phyloP scores from a whole-genome alignment of 2,888 invertebrate species.

The Therioaphis trifolii region DNA sequence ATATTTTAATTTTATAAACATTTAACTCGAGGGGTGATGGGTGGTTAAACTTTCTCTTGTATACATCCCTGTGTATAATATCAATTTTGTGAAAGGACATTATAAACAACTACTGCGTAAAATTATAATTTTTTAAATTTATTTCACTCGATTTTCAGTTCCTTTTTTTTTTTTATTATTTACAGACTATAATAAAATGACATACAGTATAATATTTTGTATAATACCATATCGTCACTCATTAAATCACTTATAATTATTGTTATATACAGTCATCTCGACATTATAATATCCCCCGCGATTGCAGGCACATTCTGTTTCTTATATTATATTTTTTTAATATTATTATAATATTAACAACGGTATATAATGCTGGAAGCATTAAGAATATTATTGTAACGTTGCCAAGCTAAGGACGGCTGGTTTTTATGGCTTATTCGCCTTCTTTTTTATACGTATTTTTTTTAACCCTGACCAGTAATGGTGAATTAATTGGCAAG shows the following conservation, averaged over 20 bases:
- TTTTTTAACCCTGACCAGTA: conserved; percentile 59
- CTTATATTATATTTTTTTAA: conserved; percentile 15
- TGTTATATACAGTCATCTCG: neutral
- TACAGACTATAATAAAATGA: neutral
- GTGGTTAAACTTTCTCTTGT: no score
- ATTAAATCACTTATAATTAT: neutral
- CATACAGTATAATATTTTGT: no score
- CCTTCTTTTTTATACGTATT: neutral
- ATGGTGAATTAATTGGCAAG: conserved; percentile 62
- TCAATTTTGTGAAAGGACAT: no score
- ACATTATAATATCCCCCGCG: neutral
- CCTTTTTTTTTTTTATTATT: neutral
- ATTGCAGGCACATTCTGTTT: conserved; percentile 11
- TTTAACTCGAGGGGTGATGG: no score
- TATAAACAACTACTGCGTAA: no score
- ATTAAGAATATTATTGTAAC: conserved; percentile 62
- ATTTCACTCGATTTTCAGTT: neutral
- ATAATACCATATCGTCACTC: no score
- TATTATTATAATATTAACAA: conserved; percentile 39
- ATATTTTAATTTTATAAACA: no score
- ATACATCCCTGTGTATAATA: no score
- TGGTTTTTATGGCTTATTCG: conserved; percentile 57
- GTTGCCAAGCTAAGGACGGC: conserved; percentile 56
- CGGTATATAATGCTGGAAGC: conserved; percentile 29
- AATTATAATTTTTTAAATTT: no score